These are phyloP conservation scores for Limnephilus marmoratus DNA, from an alignment of 2,888 invertebrate genomes.

Conservation along the genomic window DNA sequence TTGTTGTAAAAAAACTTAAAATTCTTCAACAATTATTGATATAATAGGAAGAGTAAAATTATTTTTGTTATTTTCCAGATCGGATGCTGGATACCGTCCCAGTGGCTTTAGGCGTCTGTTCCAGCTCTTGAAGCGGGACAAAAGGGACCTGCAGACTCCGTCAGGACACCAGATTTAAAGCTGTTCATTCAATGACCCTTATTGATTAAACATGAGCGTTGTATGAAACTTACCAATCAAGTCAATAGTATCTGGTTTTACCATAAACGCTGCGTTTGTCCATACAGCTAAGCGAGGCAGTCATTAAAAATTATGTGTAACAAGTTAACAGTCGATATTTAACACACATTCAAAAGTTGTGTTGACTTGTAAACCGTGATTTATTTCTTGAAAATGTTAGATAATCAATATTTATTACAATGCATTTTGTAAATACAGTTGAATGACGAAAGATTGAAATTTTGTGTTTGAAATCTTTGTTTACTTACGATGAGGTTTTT, in stretches of 20 bases:
- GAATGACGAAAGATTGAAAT: neutral
- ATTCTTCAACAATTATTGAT: too few species aligned
- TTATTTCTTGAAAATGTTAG: neutral
- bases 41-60: neutral
- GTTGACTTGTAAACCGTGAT: neutral
- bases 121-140: neutral
- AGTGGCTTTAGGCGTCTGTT: constrained; percentile 10
- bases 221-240: neutral
- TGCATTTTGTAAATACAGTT: neutral
- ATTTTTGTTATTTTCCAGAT: neutral
- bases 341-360: neutral
- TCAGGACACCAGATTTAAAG: neutral
- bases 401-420: neutral
- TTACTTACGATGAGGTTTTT: too few species aligned
- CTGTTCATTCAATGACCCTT: neutral
- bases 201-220: neutral
- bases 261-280: neutral
- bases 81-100: neutral
- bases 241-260: constrained; percentile 9
- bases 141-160: neutral
- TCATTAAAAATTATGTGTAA: neutral
- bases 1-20: too few species aligned
- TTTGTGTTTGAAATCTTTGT: neutral
- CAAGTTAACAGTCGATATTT: neutral
- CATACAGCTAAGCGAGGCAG: neutral